Evolutionary conservation across 2,888 invertebrate genomes (phyloP), one percentile per base, ranked within the genome.

Genomic region (Chirona hameri): DNA sequence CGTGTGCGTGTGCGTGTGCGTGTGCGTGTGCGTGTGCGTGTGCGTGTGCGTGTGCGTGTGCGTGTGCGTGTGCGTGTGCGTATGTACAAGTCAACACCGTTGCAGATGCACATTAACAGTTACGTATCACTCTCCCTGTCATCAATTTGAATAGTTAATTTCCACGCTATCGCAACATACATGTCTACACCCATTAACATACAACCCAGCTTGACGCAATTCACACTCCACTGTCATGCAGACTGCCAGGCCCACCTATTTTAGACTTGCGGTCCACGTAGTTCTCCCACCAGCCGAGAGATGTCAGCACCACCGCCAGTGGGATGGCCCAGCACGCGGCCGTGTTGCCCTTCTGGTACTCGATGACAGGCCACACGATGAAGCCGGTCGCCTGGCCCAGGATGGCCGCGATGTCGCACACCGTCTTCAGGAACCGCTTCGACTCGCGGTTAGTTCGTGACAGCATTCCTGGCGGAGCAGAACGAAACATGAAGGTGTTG

Each of bases 271-370:
- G 91, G 83, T 95, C 94, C 0, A 97, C 95, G 87, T 95, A 99
- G 89, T 99, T 99, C 89, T 99, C 98, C 99, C 99, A 99, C 97
- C 98, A 98, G 39, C 96, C 95, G 69, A 95, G 91, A 0, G 98
- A 98, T 85, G 96, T 93, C 86, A 97, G 91, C 82, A 96, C 88
- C 65, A 96, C 91, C 0, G 96, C 91, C 0, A 95, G 90, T 0
- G 98, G 97, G 86, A 98, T 94, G 79, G 96, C 90, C 95, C 95
- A 96, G 69, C 95, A 88, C 81, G 92, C 91, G 0, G 93, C 92
- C 21, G 85, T 84, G 84, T 92, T 92, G 48, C 82, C 83, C 82
- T 85, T 82, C 84, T 87, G 85, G 24, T 82, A 83, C 79, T 85
- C 85, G 18, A 85, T 83, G 29, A 88, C 85, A n/a, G 97, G 96